Evolutionary conservation across 2,888 invertebrate species (phyloP), one percentile per base, ranked within the genome.

Genomic region (Oegoconia quadripuncta): DNA sequence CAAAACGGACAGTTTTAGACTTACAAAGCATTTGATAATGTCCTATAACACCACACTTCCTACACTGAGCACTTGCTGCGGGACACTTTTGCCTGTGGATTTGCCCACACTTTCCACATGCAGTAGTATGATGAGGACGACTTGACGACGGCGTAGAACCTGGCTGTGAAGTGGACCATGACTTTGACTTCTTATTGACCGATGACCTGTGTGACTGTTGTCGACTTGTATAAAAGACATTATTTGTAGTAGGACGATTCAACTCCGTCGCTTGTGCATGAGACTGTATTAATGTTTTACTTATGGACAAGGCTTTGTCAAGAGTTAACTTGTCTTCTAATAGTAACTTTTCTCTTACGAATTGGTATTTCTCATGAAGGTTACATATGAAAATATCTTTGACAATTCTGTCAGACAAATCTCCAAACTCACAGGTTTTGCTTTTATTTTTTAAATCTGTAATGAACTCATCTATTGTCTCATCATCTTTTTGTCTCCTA

Each of bases 311-410:
- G 16, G 42, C 34, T 12, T 38, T 38, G 15, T 42, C 42, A 27
- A 42, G 34, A 31, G 34, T n/a, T 1, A 42, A 26, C 26, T 37
- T 27, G 15, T 42, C 42, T 34, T 42, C 34, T n/a, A 42, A 30
- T 18, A 42, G 34, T 13, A 42, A 35, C 39, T 39, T 46, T 39
- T 41, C 39, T 41, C 39, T 39, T 13, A 46, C 37, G 27, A 14
- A 43, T 13, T 44, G 41, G 26, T 43, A 44, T 31, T 41, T 46
- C 31, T 43, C 34, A 44, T 46, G 43, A 39, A 46, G 33, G 34
- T 46, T 43, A 23, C 46, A 46, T 23, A 46, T 40, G 26, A 36
- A 46, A 37, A 43, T 46, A 26, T 39, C 34, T 44, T 46, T 42
- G 3, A 41, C 26, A 12, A 45, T 32, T 8, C 40, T 29, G 9